Conservation (phyloP, 2,888 invertebrate species). For the Sicus ferrugineus region DNA sequence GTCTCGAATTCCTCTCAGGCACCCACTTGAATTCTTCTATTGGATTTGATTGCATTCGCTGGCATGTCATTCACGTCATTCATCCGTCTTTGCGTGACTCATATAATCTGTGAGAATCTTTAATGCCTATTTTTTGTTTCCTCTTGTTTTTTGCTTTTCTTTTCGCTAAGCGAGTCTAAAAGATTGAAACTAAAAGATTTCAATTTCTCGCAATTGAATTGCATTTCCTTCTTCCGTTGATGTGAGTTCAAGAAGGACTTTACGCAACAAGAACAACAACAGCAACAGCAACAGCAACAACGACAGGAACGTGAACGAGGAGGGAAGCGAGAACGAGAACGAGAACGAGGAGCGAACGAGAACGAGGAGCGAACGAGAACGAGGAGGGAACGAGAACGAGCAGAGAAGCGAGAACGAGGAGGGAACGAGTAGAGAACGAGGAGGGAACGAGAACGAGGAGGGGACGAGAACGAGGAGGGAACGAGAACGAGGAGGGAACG, state of each 20-base stretch:
- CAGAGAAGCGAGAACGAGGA: no score
- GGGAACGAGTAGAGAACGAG: no score
- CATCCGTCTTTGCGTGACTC: not conserved
- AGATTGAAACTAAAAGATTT: not conserved
- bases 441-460: no score
- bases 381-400: no score
- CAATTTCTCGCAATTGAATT: not conserved
- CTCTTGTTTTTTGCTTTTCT: not conserved
- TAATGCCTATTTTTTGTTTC: not conserved
- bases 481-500: no score
- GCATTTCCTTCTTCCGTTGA: not conserved
- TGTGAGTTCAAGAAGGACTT: not conserved
- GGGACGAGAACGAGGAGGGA: no score
- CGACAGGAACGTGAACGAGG: not conserved
- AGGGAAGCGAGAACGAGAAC: no score
- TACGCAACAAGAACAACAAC: constrained; percentile 1
- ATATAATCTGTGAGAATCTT: not conserved
- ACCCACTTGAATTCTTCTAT: not conserved
- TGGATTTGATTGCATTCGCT: not conserved
- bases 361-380: no score
- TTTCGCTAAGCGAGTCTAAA: not conserved
- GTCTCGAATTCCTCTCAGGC: no score
- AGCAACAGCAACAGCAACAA: not conserved
- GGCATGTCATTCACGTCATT: not conserved
- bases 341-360: no score